A percentile compares a stretch with the other conserved stretches of the same genome.
These are phyloP conservation scores for Gymnoscopelus microlampas DNA, from an alignment of 2,797 vertebrate genomes.

Conservation along the genomic window DNA sequence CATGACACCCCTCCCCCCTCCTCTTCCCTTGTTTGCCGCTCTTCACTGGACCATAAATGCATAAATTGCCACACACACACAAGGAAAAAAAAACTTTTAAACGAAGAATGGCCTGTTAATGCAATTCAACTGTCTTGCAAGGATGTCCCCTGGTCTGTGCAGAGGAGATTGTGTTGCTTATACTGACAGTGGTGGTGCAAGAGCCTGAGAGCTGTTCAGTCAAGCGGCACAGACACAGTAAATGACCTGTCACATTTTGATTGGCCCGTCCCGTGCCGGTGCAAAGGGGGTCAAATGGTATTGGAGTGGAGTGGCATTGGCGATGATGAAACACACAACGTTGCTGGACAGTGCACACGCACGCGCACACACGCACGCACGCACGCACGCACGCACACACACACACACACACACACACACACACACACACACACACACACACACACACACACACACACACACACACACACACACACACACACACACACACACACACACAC, in stretches of 20 bases:
- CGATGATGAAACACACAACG: neutral
- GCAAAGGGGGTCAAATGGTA: slow-evolving; percentile 43
- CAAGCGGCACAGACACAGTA: slow-evolving; percentile 46
- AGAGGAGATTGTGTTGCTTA: slow-evolving; percentile 19
- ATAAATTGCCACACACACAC: too few relatives aligned
- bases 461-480: neutral
- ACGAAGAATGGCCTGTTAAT: slow-evolving; percentile 14
- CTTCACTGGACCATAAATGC: too few relatives aligned
- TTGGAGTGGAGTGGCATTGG: slow-evolving; percentile 32
- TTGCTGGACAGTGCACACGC: slow-evolving; percentile 2
- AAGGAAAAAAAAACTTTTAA: slow-evolving; percentile 2
- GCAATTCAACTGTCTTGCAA: neutral
- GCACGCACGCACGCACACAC: slow-evolving; percentile 1
- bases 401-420: slow-evolving; percentile 4
- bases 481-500: neutral
- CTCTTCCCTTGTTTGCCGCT: too few relatives aligned
- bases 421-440: too few relatives aligned
- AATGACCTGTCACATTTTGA: slow-evolving; percentile 66
- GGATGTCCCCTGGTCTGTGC: neutral
- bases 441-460: too few relatives aligned
- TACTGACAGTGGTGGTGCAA: slow-evolving; percentile 23
- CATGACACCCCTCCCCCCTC: too few relatives aligned
- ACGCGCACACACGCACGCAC: neutral
- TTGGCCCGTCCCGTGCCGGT: slow-evolving; percentile 48
- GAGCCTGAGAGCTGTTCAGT: slow-evolving; percentile 42